These are phyloP conservation scores for Bubo scandiacus DNA, from an alignment of 2,113 vertebrate genomes.

Conservation along the genomic window DNA sequence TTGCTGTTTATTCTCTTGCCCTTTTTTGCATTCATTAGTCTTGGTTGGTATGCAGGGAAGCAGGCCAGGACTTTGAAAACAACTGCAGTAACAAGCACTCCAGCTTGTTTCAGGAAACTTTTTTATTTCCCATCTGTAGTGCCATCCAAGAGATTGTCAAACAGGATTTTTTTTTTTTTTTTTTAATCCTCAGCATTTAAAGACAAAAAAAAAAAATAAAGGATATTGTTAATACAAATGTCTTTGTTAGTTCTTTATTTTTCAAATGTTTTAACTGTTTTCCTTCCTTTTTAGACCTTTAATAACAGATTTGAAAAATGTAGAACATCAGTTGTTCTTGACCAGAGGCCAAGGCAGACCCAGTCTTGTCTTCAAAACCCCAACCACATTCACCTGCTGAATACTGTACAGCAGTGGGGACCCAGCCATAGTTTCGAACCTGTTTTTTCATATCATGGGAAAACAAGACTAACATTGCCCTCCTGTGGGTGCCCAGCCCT, in stretches of 20 bases:
- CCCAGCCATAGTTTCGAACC: neutral
- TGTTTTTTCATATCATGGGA: neutral
- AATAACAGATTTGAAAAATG: neutral
- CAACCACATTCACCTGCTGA: neutral
- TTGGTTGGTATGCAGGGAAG: neutral
- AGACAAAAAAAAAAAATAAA: neutral
- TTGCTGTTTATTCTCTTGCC: neutral
- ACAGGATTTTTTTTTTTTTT: neutral
- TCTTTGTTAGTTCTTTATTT: neutral
- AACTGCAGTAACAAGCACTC: neutral
- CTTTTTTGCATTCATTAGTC: neutral
- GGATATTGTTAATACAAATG: neutral
- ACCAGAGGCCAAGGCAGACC: neutral
- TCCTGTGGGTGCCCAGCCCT: neutral
- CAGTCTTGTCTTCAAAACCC: neutral
- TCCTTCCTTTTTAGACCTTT: neutral
- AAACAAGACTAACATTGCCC: neutral
- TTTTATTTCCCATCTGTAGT: neutral
- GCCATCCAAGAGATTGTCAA: neutral
- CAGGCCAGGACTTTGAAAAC: neutral
- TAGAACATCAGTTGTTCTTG: neutral
- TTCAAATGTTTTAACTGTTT: neutral
- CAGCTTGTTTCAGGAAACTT: neutral
- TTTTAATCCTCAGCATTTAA: neutral
- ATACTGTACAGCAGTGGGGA: rapidly evolving